A percentile compares a stretch with the other conserved stretches of the same genome.
phyloP scores from a whole-genome alignment of 2,113 vertebrate genomes.

The Rhabdomys dilectus region DNA sequence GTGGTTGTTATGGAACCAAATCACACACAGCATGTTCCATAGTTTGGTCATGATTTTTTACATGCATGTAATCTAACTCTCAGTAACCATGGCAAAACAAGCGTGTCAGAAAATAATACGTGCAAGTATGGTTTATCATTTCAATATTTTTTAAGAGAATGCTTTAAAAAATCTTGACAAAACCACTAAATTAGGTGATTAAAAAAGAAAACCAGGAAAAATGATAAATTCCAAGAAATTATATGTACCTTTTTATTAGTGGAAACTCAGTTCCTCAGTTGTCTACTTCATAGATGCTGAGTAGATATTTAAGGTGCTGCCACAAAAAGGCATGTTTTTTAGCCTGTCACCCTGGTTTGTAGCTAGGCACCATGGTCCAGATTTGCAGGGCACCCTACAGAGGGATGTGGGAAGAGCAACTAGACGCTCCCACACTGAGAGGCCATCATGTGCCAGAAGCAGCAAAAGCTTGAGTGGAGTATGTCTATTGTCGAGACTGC shows the following conservation, averaged over 20 bases:
- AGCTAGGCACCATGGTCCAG: not conserved
- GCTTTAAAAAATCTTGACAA: not conserved
- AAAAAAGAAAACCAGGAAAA: not conserved
- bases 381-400: not conserved
- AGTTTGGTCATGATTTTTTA: not conserved
- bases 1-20: not conserved
- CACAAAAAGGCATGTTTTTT: not conserved
- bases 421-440: not conserved
- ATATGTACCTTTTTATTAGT: not conserved
- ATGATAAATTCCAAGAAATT: not conserved
- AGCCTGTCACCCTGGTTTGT: not conserved
- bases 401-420: not conserved
- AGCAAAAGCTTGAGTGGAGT: not conserved
- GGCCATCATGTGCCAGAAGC: not conserved
- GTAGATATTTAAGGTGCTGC: not conserved
- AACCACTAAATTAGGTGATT: not conserved
- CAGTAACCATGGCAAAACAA: not conserved
- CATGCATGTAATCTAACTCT: not conserved
- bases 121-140: not conserved
- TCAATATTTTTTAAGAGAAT: not conserved
- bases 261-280: not conserved
- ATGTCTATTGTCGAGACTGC: no score
- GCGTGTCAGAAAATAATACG: not conserved
- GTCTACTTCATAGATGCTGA: not conserved
- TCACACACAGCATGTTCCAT: not conserved